These are phyloP conservation scores for Drosophila melanosoma DNA, from an alignment of 2,888 invertebrate genomes.

Conservation along the genomic window DNA sequence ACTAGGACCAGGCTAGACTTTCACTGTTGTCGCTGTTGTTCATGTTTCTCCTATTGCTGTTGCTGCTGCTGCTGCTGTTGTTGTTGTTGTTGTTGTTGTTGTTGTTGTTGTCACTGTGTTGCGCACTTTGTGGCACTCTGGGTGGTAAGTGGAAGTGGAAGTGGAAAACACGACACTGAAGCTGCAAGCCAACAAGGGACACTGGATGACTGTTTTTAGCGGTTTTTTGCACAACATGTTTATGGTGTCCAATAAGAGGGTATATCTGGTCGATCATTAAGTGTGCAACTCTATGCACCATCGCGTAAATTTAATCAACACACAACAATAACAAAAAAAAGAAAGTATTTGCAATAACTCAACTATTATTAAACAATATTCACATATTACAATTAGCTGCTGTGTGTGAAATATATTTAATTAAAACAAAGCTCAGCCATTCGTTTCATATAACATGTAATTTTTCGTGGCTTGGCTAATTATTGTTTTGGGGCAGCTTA, in stretches of 20 bases:
- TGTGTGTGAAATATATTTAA: constrained; percentile 1
- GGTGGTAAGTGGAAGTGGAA: constrained; percentile 45
- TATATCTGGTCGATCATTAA: constrained; percentile 1
- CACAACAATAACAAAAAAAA: not conserved
- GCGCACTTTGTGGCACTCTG: constrained; percentile 55
- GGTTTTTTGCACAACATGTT: constrained; percentile 38
- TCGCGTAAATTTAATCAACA: not conserved
- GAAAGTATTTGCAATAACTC: not conserved
- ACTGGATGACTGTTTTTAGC: constrained; percentile 60
- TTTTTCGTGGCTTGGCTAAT: not conserved
- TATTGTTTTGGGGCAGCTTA: not conserved
- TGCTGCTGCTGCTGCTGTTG: constrained; percentile 36
- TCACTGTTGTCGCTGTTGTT: constrained; percentile 47
- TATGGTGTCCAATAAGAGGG: constrained; percentile 9
- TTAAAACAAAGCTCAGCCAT: not conserved
- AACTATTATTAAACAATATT: not conserved
- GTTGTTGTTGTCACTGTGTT: constrained; percentile 25
- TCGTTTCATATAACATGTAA: not conserved
- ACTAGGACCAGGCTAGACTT: constrained; percentile 53
- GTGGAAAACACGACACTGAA: constrained; percentile 24
- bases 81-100: constrained; percentile 35
- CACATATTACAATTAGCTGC: not conserved
- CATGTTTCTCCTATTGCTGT: not conserved
- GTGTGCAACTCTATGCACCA: not conserved
- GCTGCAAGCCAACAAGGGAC: constrained; percentile 41